Conservation (phyloP, 2,113 vertebrate genomes). For the Thinocorus orbignyianus region DNA sequence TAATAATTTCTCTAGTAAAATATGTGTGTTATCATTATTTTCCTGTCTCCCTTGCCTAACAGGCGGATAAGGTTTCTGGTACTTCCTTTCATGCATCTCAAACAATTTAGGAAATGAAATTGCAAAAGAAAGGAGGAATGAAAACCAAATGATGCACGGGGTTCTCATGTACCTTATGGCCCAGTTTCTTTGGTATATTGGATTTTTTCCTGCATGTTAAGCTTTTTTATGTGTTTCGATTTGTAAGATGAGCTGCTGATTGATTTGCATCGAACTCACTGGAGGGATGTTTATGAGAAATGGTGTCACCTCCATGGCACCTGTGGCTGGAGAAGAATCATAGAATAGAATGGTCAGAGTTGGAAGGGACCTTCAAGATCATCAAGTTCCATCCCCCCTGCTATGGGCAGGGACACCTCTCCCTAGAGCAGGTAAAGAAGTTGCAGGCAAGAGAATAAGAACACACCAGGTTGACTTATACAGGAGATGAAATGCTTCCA, state of each 20-base stretch:
- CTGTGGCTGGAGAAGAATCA: neutral
- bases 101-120: neutral
- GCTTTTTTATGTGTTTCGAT: neutral
- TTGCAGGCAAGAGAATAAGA: neutral
- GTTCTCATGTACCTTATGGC: neutral
- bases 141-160: neutral
- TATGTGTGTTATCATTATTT: neutral
- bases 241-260: neutral
- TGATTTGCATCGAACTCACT: neutral
- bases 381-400: too few relatives aligned
- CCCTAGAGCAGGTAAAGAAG: too few relatives aligned
- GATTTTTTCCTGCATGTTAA: neutral
- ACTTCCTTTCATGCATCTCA: neutral
- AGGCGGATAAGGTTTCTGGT: neutral
- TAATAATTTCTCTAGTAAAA: neutral
- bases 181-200: neutral
- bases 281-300: neutral
- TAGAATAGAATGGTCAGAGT: too few relatives aligned
- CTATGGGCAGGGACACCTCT: too few relatives aligned
- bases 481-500: neutral
- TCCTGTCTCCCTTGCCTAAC: neutral
- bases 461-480: neutral
- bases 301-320: neutral
- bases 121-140: neutral
- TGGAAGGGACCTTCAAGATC: too few relatives aligned